A percentile compares a stretch with the other conserved stretches of the same genome.
Evolutionary conservation across 30 jellyfish, hydroid and myxozoan genomes (phyloP).

Genomic region (Sanderia malayensis): DNA sequence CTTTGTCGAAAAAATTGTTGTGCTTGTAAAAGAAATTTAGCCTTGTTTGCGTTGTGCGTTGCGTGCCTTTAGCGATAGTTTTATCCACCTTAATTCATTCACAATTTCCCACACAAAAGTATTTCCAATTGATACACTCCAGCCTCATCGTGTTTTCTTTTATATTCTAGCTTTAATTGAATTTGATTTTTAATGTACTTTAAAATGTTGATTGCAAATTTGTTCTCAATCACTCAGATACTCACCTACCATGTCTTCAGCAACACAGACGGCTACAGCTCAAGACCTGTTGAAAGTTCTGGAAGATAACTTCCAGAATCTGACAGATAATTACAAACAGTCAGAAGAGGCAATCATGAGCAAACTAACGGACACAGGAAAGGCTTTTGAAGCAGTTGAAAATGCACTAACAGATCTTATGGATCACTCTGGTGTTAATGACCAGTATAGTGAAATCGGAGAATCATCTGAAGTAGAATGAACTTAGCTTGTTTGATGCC

Average conservation of each 20-base stretch:
- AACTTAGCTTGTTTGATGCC: neutral
- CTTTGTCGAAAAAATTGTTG: no score
- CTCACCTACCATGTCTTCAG: slow-evolving; percentile 44
- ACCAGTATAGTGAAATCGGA: slow-evolving; percentile 71
- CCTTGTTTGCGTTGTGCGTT: no score
- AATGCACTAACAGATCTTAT: slow-evolving; percentile 70
- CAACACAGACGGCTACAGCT: slow-evolving; percentile 21
- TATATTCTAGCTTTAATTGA: no score
- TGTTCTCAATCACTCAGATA: no score
- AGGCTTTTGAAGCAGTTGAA: slow-evolving; percentile 69
- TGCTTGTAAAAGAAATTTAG: no score
- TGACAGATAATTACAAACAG: slow-evolving; percentile 56
- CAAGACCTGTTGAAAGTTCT: slow-evolving; percentile 33
- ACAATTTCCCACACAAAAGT: no score
- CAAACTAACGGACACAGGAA: slow-evolving; percentile 67
- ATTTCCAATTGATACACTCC: no score
- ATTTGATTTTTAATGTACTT: no score
- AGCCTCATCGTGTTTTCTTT: no score
- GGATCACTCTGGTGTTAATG: slow-evolving; percentile 83
- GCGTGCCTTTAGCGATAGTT: no score
- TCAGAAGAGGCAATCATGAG: slow-evolving; percentile 62
- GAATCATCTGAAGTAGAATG: slow-evolving; percentile 51
- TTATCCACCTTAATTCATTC: no score
- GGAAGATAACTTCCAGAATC: slow-evolving; percentile 52
- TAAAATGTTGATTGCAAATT: no score